A percentile compares a stretch with the other conserved stretches of the same genome.
Conservation (phyloP, 2,797 vertebrate species). For the Gobio occitaniae region DNA sequence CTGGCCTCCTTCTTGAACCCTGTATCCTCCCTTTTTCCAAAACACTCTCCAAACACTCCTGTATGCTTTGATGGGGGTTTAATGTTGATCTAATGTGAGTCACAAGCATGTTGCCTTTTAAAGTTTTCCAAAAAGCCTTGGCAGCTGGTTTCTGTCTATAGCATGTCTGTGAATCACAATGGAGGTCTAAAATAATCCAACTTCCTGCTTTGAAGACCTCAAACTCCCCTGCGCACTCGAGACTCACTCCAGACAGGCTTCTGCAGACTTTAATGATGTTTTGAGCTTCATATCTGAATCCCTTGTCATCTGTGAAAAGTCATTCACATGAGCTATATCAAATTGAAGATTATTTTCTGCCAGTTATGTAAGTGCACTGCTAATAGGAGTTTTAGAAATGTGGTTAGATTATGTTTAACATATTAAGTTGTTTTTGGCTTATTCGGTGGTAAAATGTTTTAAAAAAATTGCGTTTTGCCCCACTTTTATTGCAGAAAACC, state of each 20-base stretch:
- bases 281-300: slow-evolving; percentile 5
- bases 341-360: not conserved
- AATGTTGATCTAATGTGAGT: slow-evolving; percentile 38
- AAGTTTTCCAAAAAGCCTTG: not conserved
- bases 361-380: not conserved
- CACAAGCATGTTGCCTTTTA: slow-evolving; percentile 8
- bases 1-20: slow-evolving; percentile 10
- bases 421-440: not conserved
- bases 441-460: not conserved
- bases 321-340: not conserved
- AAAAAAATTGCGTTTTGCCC: not conserved
- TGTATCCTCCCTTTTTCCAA: slow-evolving; percentile 3
- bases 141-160: slow-evolving; percentile 26
- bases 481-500: not conserved
- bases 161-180: slow-evolving; percentile 41
- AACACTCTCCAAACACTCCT: slow-evolving; percentile 2
- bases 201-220: slow-evolving; percentile 31
- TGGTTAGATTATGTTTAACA: not conserved
- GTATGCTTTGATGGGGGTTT: not conserved
- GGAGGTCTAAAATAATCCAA: slow-evolving; percentile 15
- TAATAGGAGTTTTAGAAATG: not conserved
- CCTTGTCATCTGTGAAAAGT: not conserved
- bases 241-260: slow-evolving; percentile 16
- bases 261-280: slow-evolving; percentile 12
- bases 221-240: not conserved